These are phyloP conservation scores for Adelognathus sp. DNA, from an alignment of 2,888 invertebrate species.

Conservation along the genomic window DNA sequence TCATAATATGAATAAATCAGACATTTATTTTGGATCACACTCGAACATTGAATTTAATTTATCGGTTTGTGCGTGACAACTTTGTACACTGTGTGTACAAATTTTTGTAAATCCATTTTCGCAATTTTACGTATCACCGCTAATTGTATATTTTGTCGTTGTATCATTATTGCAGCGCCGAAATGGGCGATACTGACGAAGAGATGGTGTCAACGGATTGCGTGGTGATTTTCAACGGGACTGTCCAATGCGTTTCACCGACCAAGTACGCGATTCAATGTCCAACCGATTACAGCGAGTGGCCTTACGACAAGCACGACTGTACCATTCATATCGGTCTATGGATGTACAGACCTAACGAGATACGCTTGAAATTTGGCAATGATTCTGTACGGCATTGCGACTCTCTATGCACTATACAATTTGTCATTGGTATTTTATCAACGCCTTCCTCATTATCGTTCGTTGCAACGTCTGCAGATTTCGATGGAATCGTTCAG, in stretches of 20 bases:
- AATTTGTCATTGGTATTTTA: not conserved
- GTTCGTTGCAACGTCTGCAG: conserved; percentile 69
- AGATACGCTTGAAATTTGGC: conserved; percentile 83
- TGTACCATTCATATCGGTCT: conserved; percentile 86
- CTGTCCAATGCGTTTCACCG: conserved; percentile 85
- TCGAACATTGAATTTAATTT: too few relatives aligned
- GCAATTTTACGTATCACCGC: not conserved
- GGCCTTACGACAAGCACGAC: conserved; percentile 87
- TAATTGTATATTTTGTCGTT: not conserved
- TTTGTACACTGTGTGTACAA: too few relatives aligned
- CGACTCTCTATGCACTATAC: not conserved
- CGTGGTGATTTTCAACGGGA: conserved; percentile 82
- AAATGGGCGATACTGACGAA: conserved; percentile 64
- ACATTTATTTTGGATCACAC: too few relatives aligned
- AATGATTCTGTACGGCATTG: conserved; percentile 65
- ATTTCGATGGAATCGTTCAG: conserved; percentile 81
- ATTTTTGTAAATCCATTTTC: not conserved
- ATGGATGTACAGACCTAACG: conserved; percentile 86
- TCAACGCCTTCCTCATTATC: not conserved
- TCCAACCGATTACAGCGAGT: conserved; percentile 83
- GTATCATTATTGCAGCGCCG: conserved; percentile 69
- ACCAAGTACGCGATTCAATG: conserved; percentile 84
- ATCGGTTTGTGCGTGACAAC: too few relatives aligned
- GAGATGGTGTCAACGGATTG: conserved; percentile 81
- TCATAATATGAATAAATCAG: too few relatives aligned